These are phyloP conservation scores for Palythoa grandis DNA, from an alignment of 92 coral and sea anemone genomes.

Conservation along the genomic window DNA sequence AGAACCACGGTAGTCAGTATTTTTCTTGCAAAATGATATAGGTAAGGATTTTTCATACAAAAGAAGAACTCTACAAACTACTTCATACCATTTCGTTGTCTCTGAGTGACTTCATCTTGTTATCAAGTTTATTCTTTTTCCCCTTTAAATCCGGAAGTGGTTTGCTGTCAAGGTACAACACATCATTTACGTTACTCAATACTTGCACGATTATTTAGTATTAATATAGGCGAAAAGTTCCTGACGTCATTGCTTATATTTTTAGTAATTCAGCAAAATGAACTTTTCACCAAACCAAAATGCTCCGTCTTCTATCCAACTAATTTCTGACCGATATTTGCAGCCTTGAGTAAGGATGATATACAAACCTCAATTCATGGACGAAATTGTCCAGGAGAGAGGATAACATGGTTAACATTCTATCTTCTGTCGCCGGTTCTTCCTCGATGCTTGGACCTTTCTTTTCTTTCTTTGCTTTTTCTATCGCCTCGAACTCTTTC, in stretches of 20 bases:
- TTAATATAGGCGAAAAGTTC: neutral
- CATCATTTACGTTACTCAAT: neutral
- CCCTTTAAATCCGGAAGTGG: slow-evolving; percentile 50
- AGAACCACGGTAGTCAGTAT: neutral
- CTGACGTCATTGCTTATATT: too few species aligned
- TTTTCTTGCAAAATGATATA: neutral
- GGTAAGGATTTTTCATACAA: neutral
- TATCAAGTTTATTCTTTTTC: slow-evolving; percentile 71
- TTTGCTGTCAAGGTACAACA: slow-evolving; percentile 22
- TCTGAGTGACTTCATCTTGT: slow-evolving; percentile 65
- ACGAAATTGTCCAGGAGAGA: slow-evolving; percentile 75
- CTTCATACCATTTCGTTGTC: slow-evolving; percentile 74
- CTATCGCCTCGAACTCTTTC: slow-evolving; percentile 50
- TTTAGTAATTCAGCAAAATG: too few species aligned
- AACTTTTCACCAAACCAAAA: too few species aligned
- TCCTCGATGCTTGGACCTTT: neutral
- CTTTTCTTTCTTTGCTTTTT: neutral
- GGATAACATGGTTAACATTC: slow-evolving; percentile 43
- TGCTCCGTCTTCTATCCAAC: too few species aligned
- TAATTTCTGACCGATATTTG: too few species aligned
- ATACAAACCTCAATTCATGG: slow-evolving; percentile 72
- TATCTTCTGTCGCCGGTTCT: neutral
- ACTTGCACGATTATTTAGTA: neutral
- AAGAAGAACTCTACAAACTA: neutral
- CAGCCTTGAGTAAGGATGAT: neutral